A percentile compares a stretch with the other conserved stretches of the same genome.
Conservation (phyloP, 30 jellyfish, hydroid and myxozoan genomes). For the Turritopsis dohrnii region DNA sequence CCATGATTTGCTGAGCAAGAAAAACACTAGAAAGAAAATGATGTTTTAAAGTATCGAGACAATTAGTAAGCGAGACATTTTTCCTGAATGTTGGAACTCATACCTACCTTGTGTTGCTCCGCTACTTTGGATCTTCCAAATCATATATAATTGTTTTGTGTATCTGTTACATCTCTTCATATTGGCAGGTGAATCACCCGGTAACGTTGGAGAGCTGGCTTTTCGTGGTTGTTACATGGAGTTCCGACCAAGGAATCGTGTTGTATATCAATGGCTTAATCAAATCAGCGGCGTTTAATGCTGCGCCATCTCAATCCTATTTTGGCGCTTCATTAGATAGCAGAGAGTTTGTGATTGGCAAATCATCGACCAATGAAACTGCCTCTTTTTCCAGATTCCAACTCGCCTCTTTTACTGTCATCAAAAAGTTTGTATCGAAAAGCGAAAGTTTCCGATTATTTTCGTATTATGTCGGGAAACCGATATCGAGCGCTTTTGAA, state of each 20-base stretch:
- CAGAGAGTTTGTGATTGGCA: conserved; percentile 28
- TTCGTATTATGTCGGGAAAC: conserved; percentile 38
- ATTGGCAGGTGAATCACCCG: conserved; percentile 20
- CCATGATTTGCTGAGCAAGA: no score
- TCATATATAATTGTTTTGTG: no score
- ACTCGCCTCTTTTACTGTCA: conserved; percentile 27
- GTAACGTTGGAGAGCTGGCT: conserved; percentile 28
- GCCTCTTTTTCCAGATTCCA: conserved; percentile 29
- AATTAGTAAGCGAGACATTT: not conserved
- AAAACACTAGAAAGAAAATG: no score
- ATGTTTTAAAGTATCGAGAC: no score
- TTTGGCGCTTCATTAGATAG: not conserved
- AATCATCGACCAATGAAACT: conserved; percentile 19
- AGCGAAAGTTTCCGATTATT: conserved; percentile 49
- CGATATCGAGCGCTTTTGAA: conserved; percentile 26
- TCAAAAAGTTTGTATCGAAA: conserved; percentile 24
- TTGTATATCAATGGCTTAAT: conserved; percentile 36
- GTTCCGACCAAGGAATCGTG: conserved; percentile 32
- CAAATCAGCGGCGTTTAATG: not conserved
- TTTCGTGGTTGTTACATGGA: conserved; percentile 40
- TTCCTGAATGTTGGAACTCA: no score
- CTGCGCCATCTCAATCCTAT: not conserved
- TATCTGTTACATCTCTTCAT: not conserved
- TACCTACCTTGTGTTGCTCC: no score
- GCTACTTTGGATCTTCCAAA: no score